Percentiles rank a stretch among this genome's conserved stretches.
These are phyloP conservation scores for Daboia siamensis DNA, from an alignment of 2,113 vertebrate species.

Conservation along the genomic window DNA sequence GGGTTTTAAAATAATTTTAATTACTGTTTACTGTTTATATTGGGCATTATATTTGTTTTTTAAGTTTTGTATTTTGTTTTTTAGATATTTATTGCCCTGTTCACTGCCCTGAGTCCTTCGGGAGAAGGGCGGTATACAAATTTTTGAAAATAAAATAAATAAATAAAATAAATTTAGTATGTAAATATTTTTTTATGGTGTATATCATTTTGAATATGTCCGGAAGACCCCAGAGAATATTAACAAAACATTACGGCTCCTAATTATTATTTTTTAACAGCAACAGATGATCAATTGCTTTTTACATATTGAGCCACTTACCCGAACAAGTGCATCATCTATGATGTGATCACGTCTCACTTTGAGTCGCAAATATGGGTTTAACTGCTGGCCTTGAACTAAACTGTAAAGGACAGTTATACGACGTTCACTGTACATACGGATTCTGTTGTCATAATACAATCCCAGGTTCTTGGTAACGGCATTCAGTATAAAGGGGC, in stretches of 20 bases:
- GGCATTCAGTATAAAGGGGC: conserved; percentile 93
- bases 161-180: too few species aligned
- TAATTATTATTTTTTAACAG: neutral
- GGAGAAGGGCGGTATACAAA: too few species aligned
- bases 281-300: neutral
- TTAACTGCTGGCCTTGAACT: conserved; percentile 93
- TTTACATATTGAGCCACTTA: conserved; percentile 65
- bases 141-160: too few species aligned
- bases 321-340: conserved; percentile 94
- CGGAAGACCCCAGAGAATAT: neutral
- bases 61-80: too few species aligned
- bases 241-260: neutral
- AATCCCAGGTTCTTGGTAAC: conserved; percentile 96
- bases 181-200: neutral
- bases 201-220: conserved; percentile 1
- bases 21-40: too few species aligned
- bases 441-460: conserved; percentile 98
- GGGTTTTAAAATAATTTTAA: too few species aligned
- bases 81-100: too few species aligned
- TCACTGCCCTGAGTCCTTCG: too few species aligned
- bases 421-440: conserved; percentile 97
- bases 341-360: conserved; percentile 97
- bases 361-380: conserved; percentile 93
- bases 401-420: conserved; percentile 97
- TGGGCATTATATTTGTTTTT: too few species aligned